phyloP scores from a whole-genome alignment of 1,140 invertebrate species.

The Doryteuthis pealeii region DNA sequence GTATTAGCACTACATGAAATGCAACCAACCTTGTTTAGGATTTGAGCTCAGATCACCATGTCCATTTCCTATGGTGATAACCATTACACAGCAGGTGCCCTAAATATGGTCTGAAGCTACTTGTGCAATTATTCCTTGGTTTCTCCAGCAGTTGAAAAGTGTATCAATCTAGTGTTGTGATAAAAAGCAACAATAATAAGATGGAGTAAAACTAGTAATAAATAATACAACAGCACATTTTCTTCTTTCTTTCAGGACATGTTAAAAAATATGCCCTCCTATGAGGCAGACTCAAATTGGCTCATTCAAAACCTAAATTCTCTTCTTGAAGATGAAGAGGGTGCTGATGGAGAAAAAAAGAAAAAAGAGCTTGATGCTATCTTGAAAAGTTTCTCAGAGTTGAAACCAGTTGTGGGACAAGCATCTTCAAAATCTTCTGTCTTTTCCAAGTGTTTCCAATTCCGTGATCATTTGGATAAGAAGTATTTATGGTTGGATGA shows the following conservation, averaged over 20 bases:
- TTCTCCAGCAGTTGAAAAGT: too few relatives aligned
- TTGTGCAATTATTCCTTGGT: too few relatives aligned
- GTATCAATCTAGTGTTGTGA: too few relatives aligned
- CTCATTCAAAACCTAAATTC: slow-evolving; percentile 86
- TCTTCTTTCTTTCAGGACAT: slow-evolving; percentile 38
- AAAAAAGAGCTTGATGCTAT: slow-evolving; percentile 80
- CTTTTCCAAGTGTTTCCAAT: slow-evolving; percentile 88
- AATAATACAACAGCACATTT: too few relatives aligned
- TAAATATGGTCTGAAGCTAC: too few relatives aligned
- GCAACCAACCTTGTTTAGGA: too few relatives aligned
- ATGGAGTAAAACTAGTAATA: too few relatives aligned
- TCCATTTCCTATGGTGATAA: too few relatives aligned
- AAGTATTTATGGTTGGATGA: slow-evolving; percentile 64
- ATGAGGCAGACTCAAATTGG: slow-evolving; percentile 92
- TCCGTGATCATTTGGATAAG: slow-evolving; percentile 82
- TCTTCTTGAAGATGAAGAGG: slow-evolving; percentile 77
- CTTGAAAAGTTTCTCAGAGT: slow-evolving; percentile 73
- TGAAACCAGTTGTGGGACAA: slow-evolving; percentile 89
- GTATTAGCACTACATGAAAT: too few relatives aligned
- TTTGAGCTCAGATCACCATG: too few relatives aligned
- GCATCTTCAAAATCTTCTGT: slow-evolving; percentile 90
- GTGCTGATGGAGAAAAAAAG: slow-evolving; percentile 71
- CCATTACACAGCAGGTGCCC: too few relatives aligned
- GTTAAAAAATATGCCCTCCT: slow-evolving; percentile 74
- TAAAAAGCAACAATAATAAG: too few relatives aligned